Conservation (phyloP, 2,797 vertebrate species). For the Scarus forsteni region DNA sequence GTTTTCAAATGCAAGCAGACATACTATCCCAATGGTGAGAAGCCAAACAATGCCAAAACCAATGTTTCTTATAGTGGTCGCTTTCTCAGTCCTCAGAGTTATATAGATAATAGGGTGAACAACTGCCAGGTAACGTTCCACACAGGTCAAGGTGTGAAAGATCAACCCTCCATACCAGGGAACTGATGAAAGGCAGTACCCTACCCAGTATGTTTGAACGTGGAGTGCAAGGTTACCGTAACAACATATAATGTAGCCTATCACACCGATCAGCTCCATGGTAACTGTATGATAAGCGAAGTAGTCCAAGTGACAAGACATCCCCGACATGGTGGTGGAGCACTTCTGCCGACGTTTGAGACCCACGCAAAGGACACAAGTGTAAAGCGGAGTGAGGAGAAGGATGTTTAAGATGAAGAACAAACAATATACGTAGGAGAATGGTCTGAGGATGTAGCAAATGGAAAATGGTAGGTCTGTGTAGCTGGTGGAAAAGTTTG, state of each 20-base stretch:
- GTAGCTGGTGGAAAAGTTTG: not conserved
- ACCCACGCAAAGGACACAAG: not conserved
- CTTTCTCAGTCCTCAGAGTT: constrained; percentile 11
- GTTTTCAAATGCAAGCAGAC: no score
- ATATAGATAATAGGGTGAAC: constrained; percentile 47
- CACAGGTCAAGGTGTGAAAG: constrained; percentile 37
- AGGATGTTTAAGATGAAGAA: no score
- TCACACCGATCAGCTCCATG: not conserved
- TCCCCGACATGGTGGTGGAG: not conserved
- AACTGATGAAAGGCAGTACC: no score
- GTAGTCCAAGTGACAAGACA: not conserved
- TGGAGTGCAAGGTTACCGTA: no score
- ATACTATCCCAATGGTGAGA: not conserved
- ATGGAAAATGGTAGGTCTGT: no score
- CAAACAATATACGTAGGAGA: no score
- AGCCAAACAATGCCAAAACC: constrained; percentile 24
- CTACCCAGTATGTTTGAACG: no score
- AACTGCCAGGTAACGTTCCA: constrained; percentile 52
- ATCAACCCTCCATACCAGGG: constrained; percentile 1
- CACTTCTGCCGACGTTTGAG: not conserved
- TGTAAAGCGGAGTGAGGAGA: not conserved
- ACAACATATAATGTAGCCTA: not conserved
- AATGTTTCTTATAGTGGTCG: constrained; percentile 31
- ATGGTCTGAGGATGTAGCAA: not conserved
- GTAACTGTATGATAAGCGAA: not conserved